These are phyloP conservation scores for Drosophila algonquin DNA, from an alignment of 2,888 invertebrate genomes.

Conservation along the genomic window DNA sequence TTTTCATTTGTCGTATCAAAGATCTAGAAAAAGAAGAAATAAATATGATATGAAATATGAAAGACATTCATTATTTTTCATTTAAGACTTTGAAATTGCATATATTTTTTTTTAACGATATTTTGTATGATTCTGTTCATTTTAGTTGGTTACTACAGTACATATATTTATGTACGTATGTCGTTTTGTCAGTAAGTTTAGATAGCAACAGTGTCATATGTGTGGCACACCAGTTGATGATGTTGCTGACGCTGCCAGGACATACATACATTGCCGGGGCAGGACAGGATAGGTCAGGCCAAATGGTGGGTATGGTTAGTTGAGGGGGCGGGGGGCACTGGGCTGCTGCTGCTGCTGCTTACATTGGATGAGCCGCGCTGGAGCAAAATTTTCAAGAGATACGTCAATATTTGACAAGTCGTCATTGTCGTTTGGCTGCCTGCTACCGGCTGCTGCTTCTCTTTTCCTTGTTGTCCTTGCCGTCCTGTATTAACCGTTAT, in stretches of 20 bases:
- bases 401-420: slow-evolving; percentile 81
- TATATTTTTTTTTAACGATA: too few species aligned
- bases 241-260: slow-evolving; percentile 74
- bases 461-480: slow-evolving; percentile 13
- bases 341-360: slow-evolving; percentile 66
- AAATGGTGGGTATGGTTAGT: slow-evolving; percentile 8
- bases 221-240: slow-evolving; percentile 79
- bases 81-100: too few species aligned
- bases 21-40: not conserved
- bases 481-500: slow-evolving; percentile 21
- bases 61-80: too few species aligned
- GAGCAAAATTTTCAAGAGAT: slow-evolving; percentile 81
- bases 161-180: not conserved
- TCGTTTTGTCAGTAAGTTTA: slow-evolving; percentile 28
- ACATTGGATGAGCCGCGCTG: slow-evolving; percentile 78
- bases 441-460: slow-evolving; percentile 43
- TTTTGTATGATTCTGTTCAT: not conserved
- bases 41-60: too few species aligned
- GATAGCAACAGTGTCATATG: slow-evolving; percentile 61
- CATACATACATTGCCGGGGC: slow-evolving; percentile 8
- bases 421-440: slow-evolving; percentile 72
- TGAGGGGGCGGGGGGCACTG: not conserved
- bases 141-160: not conserved
- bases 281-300: slow-evolving; percentile 40
- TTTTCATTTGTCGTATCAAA: too few species aligned